phyloP scores from a whole-genome alignment of 1,140 invertebrate species.

The Goniozus legneri region DNA sequence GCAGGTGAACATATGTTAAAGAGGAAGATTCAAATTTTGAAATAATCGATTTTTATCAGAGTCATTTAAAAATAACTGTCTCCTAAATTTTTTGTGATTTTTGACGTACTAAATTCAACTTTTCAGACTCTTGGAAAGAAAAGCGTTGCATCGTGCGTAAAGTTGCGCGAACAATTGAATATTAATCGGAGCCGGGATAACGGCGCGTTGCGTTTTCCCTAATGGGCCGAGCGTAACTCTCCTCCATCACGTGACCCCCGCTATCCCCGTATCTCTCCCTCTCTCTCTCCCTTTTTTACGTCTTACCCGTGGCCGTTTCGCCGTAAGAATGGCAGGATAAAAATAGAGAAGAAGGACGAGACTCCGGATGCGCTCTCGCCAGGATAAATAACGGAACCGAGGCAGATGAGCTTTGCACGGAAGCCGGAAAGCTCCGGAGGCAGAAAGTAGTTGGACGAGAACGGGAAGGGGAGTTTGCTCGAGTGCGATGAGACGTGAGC shows the following conservation, averaged over 20 bases:
- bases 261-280: no score
- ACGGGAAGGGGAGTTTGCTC: conserved; percentile 30
- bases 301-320: neutral
- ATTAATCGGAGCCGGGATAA: neutral
- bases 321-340: neutral
- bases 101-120: no score
- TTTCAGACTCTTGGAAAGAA: no score
- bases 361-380: conserved; percentile 9
- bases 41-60: no score
- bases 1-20: no score
- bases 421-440: conserved; percentile 17
- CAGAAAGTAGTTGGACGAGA: conserved; percentile 15
- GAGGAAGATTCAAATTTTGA: no score
- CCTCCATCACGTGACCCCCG: no score
- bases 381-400: conserved; percentile 25
- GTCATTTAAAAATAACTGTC: no score
- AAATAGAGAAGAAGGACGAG: neutral
- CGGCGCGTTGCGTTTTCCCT: neutral
- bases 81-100: no score
- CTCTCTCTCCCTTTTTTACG: neutral
- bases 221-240: neutral
- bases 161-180: no score
- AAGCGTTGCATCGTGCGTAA: no score
- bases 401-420: conserved; percentile 24
- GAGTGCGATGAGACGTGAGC: conserved; percentile 39